Percentiles rank a stretch among this genome's conserved stretches.
phyloP scores from a whole-genome alignment of 2,797 vertebrate genomes.

The Hipposideros larvatus region DNA sequence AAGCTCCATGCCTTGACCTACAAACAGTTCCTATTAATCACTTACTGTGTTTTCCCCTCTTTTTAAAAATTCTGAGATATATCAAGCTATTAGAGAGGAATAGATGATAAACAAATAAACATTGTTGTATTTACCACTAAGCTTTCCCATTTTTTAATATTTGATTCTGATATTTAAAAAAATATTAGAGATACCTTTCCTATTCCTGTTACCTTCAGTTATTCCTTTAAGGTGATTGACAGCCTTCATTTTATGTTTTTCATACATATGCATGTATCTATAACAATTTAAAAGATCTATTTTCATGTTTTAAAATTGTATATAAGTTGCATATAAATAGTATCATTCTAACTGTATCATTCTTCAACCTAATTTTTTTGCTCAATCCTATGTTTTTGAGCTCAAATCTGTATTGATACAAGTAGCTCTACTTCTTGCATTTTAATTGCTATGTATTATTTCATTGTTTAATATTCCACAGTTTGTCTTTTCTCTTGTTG shows the following conservation, averaged over 20 bases:
- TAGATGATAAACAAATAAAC: not conserved
- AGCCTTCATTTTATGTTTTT: not conserved
- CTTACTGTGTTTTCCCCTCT: not conserved
- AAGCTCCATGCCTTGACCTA: not conserved
- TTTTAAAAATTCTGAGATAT: not conserved
- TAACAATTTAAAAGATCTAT: not conserved
- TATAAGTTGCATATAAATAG: not conserved
- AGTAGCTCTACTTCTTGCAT: not conserved
- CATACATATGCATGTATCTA: not conserved
- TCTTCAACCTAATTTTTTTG: not conserved
- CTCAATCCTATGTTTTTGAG: not conserved
- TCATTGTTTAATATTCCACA: not conserved
- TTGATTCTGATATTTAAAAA: slow-evolving; percentile 25
- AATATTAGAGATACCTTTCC: not conserved
- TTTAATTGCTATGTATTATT: not conserved
- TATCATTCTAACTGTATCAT: not conserved
- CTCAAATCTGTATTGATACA: not conserved
- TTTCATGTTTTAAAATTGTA: slow-evolving; percentile 16
- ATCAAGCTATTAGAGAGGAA: not conserved
- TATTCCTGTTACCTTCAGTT: slow-evolving; percentile 10
- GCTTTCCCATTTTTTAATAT: not conserved
- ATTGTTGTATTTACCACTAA: not conserved
- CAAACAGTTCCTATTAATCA: not conserved
- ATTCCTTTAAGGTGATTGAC: not conserved
- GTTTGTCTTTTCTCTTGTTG: not conserved